phyloP scores from a whole-genome alignment of 2,797 vertebrate genomes.

The Crossoptilon crossoptilon region DNA sequence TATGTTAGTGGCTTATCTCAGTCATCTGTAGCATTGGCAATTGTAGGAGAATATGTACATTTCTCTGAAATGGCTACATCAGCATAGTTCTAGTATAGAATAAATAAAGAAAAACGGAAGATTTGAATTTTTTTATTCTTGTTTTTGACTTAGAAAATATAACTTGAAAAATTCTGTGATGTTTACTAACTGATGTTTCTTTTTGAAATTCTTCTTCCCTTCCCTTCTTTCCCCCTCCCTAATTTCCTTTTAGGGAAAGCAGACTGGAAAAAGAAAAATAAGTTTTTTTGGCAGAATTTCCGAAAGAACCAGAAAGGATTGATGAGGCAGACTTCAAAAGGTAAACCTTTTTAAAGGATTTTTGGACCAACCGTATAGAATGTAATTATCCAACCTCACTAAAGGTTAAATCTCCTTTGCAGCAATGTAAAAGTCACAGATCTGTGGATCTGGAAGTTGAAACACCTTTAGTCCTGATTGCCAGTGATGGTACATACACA shows the following conservation, averaged over 20 bases:
- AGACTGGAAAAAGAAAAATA: slow-evolving; percentile 99
- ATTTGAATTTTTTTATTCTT: not conserved
- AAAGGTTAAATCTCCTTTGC: not conserved
- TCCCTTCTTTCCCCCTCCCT: not conserved
- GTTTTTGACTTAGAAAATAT: not conserved
- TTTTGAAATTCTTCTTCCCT: not conserved
- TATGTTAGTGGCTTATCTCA: slow-evolving; percentile 30
- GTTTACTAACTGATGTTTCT: slow-evolving; percentile 68
- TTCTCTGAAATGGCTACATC: slow-evolving; percentile 43
- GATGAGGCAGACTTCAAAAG: slow-evolving; percentile 94
- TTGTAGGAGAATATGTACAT: slow-evolving; percentile 45
- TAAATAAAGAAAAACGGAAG: not conserved
- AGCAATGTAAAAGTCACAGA: not conserved
- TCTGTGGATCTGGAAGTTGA: not conserved
- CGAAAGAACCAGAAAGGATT: slow-evolving; percentile 94
- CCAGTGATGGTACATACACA: not conserved
- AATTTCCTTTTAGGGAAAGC: slow-evolving; percentile 87
- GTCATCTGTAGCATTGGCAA: not conserved
- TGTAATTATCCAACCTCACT: not conserved
- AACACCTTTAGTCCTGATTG: not conserved
- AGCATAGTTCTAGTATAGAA: not conserved
- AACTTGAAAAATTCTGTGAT: not conserved
- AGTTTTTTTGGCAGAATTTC: slow-evolving; percentile 99
- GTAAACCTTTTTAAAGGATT: slow-evolving; percentile 73
- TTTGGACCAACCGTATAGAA: not conserved